Conservation (phyloP, 2,888 invertebrate species). For the Copidosoma aretas region DNA sequence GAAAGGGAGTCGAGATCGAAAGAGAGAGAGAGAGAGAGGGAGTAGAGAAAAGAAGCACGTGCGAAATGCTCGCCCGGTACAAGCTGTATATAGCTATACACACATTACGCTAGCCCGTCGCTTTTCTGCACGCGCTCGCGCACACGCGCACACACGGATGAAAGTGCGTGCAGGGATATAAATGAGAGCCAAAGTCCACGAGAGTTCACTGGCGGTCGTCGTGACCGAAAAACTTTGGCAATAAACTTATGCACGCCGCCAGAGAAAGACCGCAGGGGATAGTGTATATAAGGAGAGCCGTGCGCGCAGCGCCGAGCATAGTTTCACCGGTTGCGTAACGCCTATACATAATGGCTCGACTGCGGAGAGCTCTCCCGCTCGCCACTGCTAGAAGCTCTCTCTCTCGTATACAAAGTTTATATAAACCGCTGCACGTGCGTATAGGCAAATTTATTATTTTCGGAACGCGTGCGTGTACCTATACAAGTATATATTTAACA, state of each 20-base stretch:
- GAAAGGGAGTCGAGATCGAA: slow-evolving; percentile 12
- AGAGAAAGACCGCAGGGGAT: slow-evolving; percentile 20
- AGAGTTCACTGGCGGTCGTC: slow-evolving; percentile 62
- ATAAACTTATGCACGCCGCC: slow-evolving; percentile 55
- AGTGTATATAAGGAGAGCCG: slow-evolving; percentile 48
- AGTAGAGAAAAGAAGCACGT: slow-evolving; percentile 12
- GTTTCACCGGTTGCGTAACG: slow-evolving; percentile 59
- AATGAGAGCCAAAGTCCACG: slow-evolving; percentile 36
- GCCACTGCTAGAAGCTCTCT: too few relatives aligned
- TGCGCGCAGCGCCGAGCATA: slow-evolving; percentile 42
- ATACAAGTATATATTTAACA: too few relatives aligned
- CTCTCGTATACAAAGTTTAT: too few relatives aligned
- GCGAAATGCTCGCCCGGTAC: slow-evolving; percentile 38
- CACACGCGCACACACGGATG: slow-evolving; percentile 23
- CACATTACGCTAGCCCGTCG: slow-evolving; percentile 18
- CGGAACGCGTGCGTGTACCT: background rate
- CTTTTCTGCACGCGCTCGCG: slow-evolving; percentile 13
- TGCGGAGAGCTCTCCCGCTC: slow-evolving; percentile 24
- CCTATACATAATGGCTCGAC: slow-evolving; percentile 3
- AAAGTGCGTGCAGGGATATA: too few relatives aligned
- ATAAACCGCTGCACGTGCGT: background rate
- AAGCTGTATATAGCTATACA: slow-evolving; percentile 39
- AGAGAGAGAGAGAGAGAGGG: background rate
- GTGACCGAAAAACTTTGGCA: slow-evolving; percentile 63
- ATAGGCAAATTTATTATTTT: too few relatives aligned